These are phyloP conservation scores for Microhierax caerulescens DNA, from an alignment of 2,797 vertebrate genomes.

Conservation along the genomic window DNA sequence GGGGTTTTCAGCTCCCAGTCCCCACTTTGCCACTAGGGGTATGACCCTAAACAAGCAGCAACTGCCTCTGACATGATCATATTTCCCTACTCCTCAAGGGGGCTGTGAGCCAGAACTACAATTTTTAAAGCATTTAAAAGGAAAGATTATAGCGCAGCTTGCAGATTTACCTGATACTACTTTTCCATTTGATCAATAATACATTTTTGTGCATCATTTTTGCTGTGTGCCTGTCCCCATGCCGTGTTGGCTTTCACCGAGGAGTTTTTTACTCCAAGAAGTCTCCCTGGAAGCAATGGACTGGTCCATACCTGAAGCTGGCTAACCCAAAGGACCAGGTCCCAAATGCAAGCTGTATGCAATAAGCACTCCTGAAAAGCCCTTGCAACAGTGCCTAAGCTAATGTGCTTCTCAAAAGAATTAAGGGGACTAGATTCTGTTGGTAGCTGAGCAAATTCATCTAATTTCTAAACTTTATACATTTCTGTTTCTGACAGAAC, in stretches of 20 bases:
- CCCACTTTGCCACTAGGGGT: not conserved
- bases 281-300: not conserved
- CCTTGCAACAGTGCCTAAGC: not conserved
- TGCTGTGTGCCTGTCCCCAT: not conserved
- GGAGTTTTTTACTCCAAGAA: not conserved
- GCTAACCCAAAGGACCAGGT: not conserved
- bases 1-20: not conserved
- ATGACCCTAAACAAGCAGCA: not conserved
- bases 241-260: accelerated
- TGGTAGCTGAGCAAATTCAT: not conserved
- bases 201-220: not conserved
- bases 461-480: not conserved
- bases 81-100: not conserved
- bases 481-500: not conserved
- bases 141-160: not conserved
- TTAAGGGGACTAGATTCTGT: not conserved
- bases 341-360: not conserved
- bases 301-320: not conserved
- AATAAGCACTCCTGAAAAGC: not conserved
- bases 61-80: not conserved
- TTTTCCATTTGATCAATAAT: not conserved
- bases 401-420: not conserved
- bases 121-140: not conserved
- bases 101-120: not conserved
- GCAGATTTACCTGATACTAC: not conserved